Conservation (phyloP, 2,888 invertebrate genomes). For the Tethea ocularis region DNA sequence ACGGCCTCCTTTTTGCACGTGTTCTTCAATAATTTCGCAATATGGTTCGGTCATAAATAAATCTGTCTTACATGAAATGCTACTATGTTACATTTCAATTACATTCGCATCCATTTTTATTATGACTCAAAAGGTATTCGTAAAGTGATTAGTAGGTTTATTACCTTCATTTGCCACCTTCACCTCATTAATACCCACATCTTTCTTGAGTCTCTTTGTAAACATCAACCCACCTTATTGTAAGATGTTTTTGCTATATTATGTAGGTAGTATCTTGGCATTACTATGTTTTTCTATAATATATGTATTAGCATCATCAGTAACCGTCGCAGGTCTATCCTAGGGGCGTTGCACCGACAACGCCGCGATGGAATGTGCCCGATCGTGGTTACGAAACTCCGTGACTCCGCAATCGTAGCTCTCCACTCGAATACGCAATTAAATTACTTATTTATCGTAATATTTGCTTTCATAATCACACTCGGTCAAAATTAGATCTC, state of each 20-base stretch:
- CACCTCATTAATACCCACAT: conserved; percentile 28
- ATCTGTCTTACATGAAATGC: neutral
- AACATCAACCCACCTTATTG: neutral
- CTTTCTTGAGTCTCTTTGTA: conserved; percentile 13
- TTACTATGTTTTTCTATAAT: conserved; percentile 32
- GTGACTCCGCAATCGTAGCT: conserved; percentile 65
- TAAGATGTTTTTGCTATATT: conserved; percentile 13
- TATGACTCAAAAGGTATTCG: neutral
- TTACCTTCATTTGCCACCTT: conserved; percentile 14
- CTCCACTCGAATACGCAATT: conserved; percentile 60
- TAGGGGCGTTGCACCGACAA: conserved; percentile 70
- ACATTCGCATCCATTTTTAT: neutral
- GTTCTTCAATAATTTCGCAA: conserved; percentile 65
- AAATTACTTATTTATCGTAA: conserved; percentile 43
- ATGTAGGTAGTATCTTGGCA: conserved; percentile 33
- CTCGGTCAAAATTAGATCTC: neutral
- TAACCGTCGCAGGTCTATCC: conserved; percentile 64
- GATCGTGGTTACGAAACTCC: conserved; percentile 79
- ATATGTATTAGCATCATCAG: conserved; percentile 49
- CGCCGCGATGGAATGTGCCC: conserved; percentile 72
- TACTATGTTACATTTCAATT: neutral
- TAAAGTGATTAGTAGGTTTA: conserved; percentile 9
- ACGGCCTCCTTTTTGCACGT: conserved; percentile 73
- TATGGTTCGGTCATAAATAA: conserved; percentile 52
- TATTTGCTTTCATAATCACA: conserved; percentile 28